Evolutionary conservation across 1,140 invertebrate genomes (phyloP).

Genomic region (Oryctes rhinoceros): DNA sequence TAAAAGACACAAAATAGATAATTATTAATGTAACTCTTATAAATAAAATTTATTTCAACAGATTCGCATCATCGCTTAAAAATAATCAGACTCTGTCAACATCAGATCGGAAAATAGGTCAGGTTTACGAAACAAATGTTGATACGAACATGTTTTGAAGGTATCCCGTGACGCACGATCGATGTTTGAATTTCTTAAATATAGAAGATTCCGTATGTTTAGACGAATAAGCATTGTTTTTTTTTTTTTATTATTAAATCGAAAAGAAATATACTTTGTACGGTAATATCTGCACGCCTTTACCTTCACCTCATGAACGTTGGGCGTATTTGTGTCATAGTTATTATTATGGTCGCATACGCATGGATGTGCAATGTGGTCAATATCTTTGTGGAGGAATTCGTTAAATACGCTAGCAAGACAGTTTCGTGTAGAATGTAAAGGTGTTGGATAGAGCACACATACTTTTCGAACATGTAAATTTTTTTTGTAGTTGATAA

Average conservation of each 20-base stretch:
- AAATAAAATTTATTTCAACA: background rate
- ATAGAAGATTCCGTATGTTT: no score
- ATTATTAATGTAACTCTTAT: no score
- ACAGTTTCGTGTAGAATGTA: no score
- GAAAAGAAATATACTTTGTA: background rate
- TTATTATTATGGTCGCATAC: background rate
- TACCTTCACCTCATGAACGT: background rate
- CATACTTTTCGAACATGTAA: no score
- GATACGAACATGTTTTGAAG: background rate
- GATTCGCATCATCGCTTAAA: background rate
- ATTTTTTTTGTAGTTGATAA: no score
- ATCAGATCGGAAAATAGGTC: background rate
- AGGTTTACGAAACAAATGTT: background rate
- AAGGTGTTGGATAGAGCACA: no score
- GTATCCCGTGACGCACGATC: background rate
- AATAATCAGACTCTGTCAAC: background rate
- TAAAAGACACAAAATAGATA: no score
- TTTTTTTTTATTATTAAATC: background rate
- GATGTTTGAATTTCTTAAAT: background rate
- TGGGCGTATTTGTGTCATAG: background rate
- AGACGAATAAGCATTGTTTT: background rate
- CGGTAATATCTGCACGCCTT: background rate
- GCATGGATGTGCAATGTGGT: no score
- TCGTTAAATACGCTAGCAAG: no score
- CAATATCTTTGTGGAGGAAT: no score